Evolutionary conservation across 2,113 vertebrate species (phyloP), one percentile per base, ranked within the genome.

Genomic region (Xenotilapia longispinis): DNA sequence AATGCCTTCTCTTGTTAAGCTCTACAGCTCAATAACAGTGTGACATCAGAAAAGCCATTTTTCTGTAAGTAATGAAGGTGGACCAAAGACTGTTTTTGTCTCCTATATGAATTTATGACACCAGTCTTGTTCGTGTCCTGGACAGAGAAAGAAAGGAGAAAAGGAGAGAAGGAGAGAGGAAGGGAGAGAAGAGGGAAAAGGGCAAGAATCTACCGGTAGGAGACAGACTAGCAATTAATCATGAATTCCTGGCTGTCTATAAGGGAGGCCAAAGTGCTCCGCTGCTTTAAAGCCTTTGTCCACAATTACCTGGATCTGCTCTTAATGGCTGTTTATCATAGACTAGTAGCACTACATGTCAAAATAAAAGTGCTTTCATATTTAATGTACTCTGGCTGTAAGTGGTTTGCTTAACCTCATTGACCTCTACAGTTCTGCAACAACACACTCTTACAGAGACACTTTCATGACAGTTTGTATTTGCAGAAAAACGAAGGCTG

Each of bases 161-260:
- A 42, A 40, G 21, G 5, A 63, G 60, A 33, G 15, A 86, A 23
- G 51, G 70, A 33, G 23, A 33, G 47, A 65, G 17, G 21, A 78
- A 60, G 15, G 49, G 53, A 80, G 54, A 70, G 9, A 80, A 70
- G 81, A 55, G 79, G 70, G 51, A 80, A 75, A 42, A 14, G 88
- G 88, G 79, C 91, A 94, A 91, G 93, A 95, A 94, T 91, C 88
- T 95, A 95, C 94, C 92, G 87, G 94, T 73, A 89, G 82, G 90
- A 91, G 87, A 88, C 80, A 86, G 78, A 88, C 81, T 45, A 57
- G 89, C 90, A 86, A 95, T 96, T 93, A 95, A 95, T 97, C 96
- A 96, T 92, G 87, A 92, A 96, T 96, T 96, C 96, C 95, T 94
- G 57, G 58, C 84, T 95, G 94, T 95, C 95, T 92, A 88, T 93